These are phyloP conservation scores for Picathartes gymnocephalus DNA, from an alignment of 2,113 vertebrate genomes.

Conservation along the genomic window DNA sequence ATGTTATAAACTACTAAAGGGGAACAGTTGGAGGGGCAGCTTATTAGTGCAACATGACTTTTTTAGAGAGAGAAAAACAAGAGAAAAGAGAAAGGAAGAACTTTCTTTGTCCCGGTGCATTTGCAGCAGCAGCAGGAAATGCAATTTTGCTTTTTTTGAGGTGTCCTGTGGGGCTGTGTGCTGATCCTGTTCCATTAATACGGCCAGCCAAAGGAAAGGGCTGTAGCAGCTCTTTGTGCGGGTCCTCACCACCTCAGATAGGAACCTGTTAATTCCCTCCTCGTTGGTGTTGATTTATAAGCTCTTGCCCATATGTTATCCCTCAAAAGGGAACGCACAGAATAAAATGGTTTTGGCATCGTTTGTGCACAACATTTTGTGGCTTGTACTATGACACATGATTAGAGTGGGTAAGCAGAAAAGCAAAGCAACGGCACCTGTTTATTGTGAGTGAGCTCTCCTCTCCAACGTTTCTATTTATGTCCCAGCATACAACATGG, in stretches of 20 bases:
- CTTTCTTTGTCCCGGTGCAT: not conserved
- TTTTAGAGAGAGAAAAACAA: not conserved
- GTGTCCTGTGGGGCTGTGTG: not conserved
- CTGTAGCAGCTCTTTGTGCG: not conserved
- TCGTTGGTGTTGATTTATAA: conserved; percentile 37
- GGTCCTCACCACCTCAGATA: not conserved
- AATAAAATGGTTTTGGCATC: not conserved
- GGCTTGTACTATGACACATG: not conserved
- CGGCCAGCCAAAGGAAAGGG: not conserved
- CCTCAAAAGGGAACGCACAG: conserved; percentile 7
- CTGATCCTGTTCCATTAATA: not conserved
- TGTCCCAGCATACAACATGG: conserved; percentile 29
- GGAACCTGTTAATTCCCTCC: not conserved
- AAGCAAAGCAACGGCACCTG: conserved; percentile 24
- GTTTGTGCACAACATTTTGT: not conserved
- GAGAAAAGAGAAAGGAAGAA: not conserved
- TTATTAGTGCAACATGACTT: not conserved
- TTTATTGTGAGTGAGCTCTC: conserved; percentile 14
- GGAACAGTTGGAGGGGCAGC: not conserved
- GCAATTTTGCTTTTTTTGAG: rapidly evolving
- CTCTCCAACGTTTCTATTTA: conserved; percentile 55
- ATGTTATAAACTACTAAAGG: not conserved
- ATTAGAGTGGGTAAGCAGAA: not conserved
- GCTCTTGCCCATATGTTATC: not conserved
- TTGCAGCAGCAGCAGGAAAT: not conserved